Base-by-base conservation (phyloP, 1,140 invertebrate genomes). In the Anadara kagoshimensis region DNA sequence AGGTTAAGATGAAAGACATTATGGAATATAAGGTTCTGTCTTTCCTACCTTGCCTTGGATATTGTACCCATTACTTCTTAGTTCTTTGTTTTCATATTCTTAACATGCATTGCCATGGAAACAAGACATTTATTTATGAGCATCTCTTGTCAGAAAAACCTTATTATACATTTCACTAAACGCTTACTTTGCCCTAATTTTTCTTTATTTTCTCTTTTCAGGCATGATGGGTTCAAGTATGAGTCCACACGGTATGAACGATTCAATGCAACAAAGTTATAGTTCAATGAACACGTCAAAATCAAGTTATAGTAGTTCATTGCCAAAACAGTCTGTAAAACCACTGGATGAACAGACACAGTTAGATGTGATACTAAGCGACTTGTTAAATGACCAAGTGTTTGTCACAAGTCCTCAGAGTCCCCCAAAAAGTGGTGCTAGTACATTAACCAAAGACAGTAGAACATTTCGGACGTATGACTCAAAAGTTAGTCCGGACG, bases 341-440 rank as follows among this genome's bases (percentile, higher is more conserved):
- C 74, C 82, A 11, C 65, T 82, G 11, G 83, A 87, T n/a, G 87
- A 88, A 71, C 86, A 86, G 44, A 83, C 80, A 29, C 80, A 89
- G 66, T 78, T 89, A 24, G 88, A 89, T 76, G 82, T 86, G 36
- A 86, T 89, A 69, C 68, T 89, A 16, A 86, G 81, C 69, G 86
- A 88, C 72, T 75, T 89, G 53, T 79, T 89, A n/a, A 85, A 81
- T 61, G 84, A 88, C 56, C 82, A 83, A 71, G 79, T 78, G 14
- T 82, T 73, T 66, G 76, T 82, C 18, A 80, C 59, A n/a, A 75
- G 59, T 62, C 64, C 71, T 54, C 58, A 59, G 44, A 69, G 71
- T 70, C 51, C 65, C 64, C 72, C 76, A 10, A 79, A 81, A 73
- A 69, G 76, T 65, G 47, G 61, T 16, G 65, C 77, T 22, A 79